Evolutionary conservation across 2,888 invertebrate genomes (phyloP), one percentile per base, ranked within the genome.

Genomic region (Synanthedon vespiformis): DNA sequence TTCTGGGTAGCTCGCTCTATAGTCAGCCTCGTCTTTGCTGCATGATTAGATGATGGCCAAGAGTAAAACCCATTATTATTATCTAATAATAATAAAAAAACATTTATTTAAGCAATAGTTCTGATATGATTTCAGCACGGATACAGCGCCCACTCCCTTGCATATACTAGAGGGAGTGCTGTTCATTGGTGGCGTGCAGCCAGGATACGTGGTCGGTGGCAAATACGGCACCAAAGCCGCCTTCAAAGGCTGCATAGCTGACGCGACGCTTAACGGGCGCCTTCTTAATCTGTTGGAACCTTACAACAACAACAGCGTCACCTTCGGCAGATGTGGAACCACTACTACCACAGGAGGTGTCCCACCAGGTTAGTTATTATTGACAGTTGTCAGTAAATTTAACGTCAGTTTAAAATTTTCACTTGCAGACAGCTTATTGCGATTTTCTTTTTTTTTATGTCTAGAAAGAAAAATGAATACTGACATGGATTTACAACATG

Each of bases 191-290:
- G 96, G 96, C 1, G 78, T 95, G 2, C 94, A 95, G 2, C 83
- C 88, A 0, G 85, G 85, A 10, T 89, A 89, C 56, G 80, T 86
- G 5, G 81, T 90, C 0, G 80, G 88, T 3, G 89, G 89, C 4
- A 88, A 87, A 8, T 74, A 90, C 0, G 90, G 90, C 5, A 89
- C 90, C 1, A 83, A 88, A 51, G 82, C 85, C 4, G 90, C 93
- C 3, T 96, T 97, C 72, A 86, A 90, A 27, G 99, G 99, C 1
- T 99, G 99, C 77, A 92, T 99, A 48, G 96, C 95, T 1, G 98
- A 99, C 74, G 94, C 95, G 1, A 96, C 95, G 0, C 83, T 98
- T 52, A 97, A 98, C 71, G 94, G 94, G 1, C 89, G 90, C 54
- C 72, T 82, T 41, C 68, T 85, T 22, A 81, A 76, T 58, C 65